Base-by-base conservation (phyloP, 2,888 invertebrate genomes). In the Orgyia antiqua region DNA sequence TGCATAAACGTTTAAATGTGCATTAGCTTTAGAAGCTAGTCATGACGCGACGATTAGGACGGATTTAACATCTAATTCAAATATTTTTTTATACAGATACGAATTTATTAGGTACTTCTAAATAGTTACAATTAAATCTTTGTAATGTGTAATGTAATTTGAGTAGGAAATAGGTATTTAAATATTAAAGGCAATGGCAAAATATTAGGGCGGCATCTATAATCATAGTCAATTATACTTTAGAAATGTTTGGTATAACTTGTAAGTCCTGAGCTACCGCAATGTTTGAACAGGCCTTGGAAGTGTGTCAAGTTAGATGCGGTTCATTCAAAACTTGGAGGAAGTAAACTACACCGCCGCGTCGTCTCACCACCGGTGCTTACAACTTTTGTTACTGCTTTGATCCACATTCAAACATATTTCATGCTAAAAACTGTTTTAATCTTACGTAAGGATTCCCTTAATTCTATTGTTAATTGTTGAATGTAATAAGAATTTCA, bases 281-380 rank as follows among this genome's bases (percentile, higher is more conserved):
- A 37, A 46, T 42, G 34, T 50, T 38, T 50, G 38, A 38, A 32
- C 38, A 45, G 36, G 51, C 21, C 34, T 37, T 13, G 33, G 32
- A 48, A 48, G 37, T 50, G 33, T 48, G 47, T 40, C 42, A 50
- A 46, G 29, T 33, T 31, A 43, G 33, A 40, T 46, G 36, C 27
- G 34, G 24, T 34, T 34, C 34, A 34, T 34, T 34, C 24, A 30
- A 27, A 34, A 23, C 27, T 27, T 19, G 24, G 19, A 26, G 17
- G 13, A 34, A 18, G 21, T 5, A 17, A 29, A 21, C 29, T 15
- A 33, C 20, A 24, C 20, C 10, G 24, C 10, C 21, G 12, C 13
- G 24, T 6, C 15, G n/a, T n/a, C n/a, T n/a, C n/a, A n/a, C 15
- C 15, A 6, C 13, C 18, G 26, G 10, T 27, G 28, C 26, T 33